Conservation (phyloP, 2,888 invertebrate species). For the Cremastobaeus sp. region DNA sequence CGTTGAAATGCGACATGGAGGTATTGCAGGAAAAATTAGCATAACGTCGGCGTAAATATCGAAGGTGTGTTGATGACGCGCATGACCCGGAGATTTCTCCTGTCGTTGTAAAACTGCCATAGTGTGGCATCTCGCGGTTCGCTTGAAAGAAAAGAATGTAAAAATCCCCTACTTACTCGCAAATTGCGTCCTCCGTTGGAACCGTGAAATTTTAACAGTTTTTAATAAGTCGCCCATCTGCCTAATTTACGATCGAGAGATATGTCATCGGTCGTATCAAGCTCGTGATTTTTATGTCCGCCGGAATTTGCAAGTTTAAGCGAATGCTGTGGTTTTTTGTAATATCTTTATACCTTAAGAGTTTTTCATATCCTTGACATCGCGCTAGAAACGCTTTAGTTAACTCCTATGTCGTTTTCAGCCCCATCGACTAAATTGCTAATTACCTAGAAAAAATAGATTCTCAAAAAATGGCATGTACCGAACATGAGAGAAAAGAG, state of each 20-base stretch:
- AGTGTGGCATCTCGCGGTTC: constrained; percentile 41
- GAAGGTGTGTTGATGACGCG: constrained; percentile 65
- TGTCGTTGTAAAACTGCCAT: constrained; percentile 60
- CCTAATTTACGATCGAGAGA: constrained; percentile 41
- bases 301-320: too few species aligned
- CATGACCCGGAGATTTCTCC: constrained; percentile 62
- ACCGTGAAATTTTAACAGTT: constrained; percentile 48
- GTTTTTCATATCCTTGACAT: too few species aligned
- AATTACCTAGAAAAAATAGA: constrained; percentile 66
- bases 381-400: constrained; percentile 72
- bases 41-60: constrained; percentile 73
- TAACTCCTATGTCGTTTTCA: constrained; percentile 66
- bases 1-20: constrained; percentile 70
- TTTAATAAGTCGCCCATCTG: constrained; percentile 28
- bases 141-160: constrained; percentile 48
- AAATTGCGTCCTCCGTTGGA: constrained; percentile 52
- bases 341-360: too few species aligned
- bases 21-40: constrained; percentile 69
- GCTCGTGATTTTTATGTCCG: background rate
- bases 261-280: background rate
- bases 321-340: too few species aligned
- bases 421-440: constrained; percentile 74
- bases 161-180: constrained; percentile 40
- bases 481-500: background rate
- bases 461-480: background rate